Conservation (phyloP, 2,888 invertebrate species). For the Abrostola tripartita region DNA sequence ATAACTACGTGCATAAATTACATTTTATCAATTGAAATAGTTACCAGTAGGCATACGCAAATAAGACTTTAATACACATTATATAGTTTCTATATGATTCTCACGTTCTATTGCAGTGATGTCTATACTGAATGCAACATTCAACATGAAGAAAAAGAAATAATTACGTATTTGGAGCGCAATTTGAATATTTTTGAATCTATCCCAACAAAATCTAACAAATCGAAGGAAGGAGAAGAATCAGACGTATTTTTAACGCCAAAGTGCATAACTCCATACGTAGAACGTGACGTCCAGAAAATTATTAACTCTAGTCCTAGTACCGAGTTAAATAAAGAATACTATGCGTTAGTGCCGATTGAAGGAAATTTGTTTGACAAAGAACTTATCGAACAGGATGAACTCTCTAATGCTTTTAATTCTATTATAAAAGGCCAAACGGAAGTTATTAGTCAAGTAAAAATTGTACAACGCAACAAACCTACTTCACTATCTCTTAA, state of each 20-base stretch:
- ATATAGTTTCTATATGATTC: conserved; percentile 12
- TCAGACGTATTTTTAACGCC: conserved; percentile 83
- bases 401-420: conserved; percentile 83
- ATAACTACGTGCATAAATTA: too few relatives aligned
- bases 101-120: conserved; percentile 73
- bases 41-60: too few relatives aligned
- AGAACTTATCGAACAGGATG: conserved; percentile 87
- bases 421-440: conserved; percentile 79
- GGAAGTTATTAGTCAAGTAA: conserved; percentile 64
- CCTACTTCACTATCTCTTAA: conserved; percentile 77
- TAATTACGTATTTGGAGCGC: conserved; percentile 78
- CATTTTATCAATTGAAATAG: too few relatives aligned
- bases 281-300: conserved; percentile 68
- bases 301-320: conserved; percentile 76
- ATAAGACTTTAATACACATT: background rate
- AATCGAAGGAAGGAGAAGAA: conserved; percentile 71
- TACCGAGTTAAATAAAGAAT: conserved; percentile 80
- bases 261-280: conserved; percentile 77
- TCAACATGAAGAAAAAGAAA: conserved; percentile 83
- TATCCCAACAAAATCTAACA: conserved; percentile 55
- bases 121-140: conserved; percentile 85
- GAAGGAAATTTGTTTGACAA: conserved; percentile 80
- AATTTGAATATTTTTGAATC: conserved; percentile 64
- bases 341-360: conserved; percentile 79
- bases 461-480: conserved; percentile 66